phyloP scores from a whole-genome alignment of 2,888 invertebrate genomes.

The Tenthredo distinguenda region DNA sequence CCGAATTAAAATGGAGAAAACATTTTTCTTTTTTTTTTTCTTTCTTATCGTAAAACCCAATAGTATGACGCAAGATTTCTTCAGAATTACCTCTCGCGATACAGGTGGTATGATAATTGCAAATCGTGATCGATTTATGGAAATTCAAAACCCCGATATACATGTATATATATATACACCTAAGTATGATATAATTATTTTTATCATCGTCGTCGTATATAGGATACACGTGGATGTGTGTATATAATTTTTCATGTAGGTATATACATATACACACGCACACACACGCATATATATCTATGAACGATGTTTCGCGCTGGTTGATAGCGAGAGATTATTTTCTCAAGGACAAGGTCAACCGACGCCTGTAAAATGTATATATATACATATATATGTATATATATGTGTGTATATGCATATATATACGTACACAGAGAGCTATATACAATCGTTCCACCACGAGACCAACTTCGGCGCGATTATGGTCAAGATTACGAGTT shows the following conservation, averaged over 20 bases:
- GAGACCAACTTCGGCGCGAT: not conserved
- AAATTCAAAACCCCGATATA: not conserved
- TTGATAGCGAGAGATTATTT: slow-evolving; percentile 77
- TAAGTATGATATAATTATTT: not conserved
- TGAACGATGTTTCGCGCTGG: slow-evolving; percentile 68
- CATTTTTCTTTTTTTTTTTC: too few relatives aligned
- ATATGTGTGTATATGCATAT: not conserved
- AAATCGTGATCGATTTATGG: not conserved
- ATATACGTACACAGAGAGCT: not conserved
- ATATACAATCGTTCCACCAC: not conserved
- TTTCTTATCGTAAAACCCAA: not conserved
- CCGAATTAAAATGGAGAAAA: not conserved
- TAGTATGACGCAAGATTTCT: not conserved
- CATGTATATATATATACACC: not conserved
- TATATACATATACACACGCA: too few relatives aligned
- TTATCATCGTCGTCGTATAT: not conserved
- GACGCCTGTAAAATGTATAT: not conserved
- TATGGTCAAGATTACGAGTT: not conserved
- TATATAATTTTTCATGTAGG: not conserved
- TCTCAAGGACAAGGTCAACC: slow-evolving; percentile 75
- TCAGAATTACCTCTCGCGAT: not conserved
- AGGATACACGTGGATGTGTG: not conserved
- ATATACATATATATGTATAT: too few relatives aligned
- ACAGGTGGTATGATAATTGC: not conserved
- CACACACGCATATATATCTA: not conserved